These are phyloP conservation scores for Melanophora roralis DNA, from an alignment of 2,888 invertebrate species.

Conservation along the genomic window DNA sequence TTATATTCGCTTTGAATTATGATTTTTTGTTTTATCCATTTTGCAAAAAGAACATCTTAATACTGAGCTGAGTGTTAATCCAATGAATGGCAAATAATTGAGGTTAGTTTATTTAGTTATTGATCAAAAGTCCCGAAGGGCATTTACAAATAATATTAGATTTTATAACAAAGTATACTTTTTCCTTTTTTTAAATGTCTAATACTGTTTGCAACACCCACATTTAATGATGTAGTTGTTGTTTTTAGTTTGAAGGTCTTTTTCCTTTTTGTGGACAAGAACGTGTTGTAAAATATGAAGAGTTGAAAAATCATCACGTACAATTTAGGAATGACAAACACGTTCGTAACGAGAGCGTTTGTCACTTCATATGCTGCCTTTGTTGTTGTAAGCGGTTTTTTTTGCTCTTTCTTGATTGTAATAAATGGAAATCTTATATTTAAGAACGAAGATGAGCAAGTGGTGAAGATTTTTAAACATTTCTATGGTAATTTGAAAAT, in stretches of 20 bases:
- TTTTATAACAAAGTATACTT: background rate
- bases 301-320: conserved; percentile 58
- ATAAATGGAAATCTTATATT: background rate
- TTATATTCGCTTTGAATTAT: conserved; percentile 7
- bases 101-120: conserved; percentile 62
- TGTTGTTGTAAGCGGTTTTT: conserved; percentile 20
- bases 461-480: background rate
- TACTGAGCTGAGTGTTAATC: conserved; percentile 58
- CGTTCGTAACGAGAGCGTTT: conserved; percentile 59
- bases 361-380: conserved; percentile 59
- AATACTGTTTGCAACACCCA: conserved; percentile 31
- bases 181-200: background rate
- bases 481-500: too few species aligned
- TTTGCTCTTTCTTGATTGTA: background rate
- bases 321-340: conserved; percentile 55
- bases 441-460: conserved; percentile 3
- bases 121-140: conserved; percentile 57
- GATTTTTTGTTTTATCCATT: background rate
- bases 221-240: conserved; percentile 13
- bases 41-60: conserved; percentile 19
- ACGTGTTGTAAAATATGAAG: conserved; percentile 26
- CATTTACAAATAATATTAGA: conserved; percentile 31
- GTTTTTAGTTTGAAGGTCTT: too few species aligned
- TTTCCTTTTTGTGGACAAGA: conserved; percentile 15
- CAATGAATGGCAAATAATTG: conserved; percentile 62